Base-by-base conservation (phyloP, 2,113 vertebrate genomes). In the Garra rufa region DNA sequence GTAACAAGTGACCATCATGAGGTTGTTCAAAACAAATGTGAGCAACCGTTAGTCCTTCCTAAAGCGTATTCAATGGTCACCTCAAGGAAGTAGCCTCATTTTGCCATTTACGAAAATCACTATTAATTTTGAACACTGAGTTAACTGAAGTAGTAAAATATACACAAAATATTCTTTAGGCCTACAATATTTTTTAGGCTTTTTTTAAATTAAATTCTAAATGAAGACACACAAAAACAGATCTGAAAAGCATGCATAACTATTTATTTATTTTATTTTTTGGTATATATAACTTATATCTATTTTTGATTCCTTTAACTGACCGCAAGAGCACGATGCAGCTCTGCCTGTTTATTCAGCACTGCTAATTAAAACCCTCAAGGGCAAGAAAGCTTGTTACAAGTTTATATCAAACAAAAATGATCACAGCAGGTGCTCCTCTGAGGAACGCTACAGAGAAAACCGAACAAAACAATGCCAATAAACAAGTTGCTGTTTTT, bases 401-500 rank as follows among this genome's bases (percentile, higher is more conserved):
- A n/a, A 90, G 78, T 74, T 9, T 73, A 78, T 76, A 88, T 87
- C 78, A 87, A 86, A 87, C 86, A 88, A 87, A 89, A 78, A 71
- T 83, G 63, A 89, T 86, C 83, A 88, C 76, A 88, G 85, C 76
- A 86, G 74, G 88, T 77, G 65, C 43, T 79, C 76, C 63, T 85
- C 52, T 13, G 46, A 82, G 59, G 78, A 82, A 59, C 59, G 65
- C 67, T 46, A 59, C 43, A 86, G 85, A 75, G 86, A 91, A 88
- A 82, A 75, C 78, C 13, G 81, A 86, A 88, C 89, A 80, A 77
- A 84, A 87, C 88, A 88, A 86, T 78, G 78, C 85, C 82, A 90
- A 86, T 85, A 87, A 88, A 91, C 88, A 87, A 87, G 63, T 86
- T 87, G 76, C 80, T 86, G 76, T 74, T 67, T 30, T 80, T 91